Base-by-base conservation (phyloP, 2,113 vertebrate species). In the Odocoileus hemionus region DNA sequence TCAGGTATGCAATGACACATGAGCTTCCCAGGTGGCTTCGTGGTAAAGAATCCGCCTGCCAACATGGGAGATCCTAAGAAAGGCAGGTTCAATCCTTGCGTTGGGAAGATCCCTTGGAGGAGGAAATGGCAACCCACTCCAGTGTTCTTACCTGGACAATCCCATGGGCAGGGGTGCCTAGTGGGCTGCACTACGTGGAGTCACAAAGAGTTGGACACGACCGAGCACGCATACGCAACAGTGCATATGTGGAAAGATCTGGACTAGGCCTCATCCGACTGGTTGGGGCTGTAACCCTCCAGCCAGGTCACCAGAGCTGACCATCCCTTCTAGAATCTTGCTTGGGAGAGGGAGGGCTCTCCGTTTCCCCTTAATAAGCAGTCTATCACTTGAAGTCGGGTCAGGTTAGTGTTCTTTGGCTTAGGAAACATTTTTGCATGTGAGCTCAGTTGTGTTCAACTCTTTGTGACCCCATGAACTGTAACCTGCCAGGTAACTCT, bases 181-280 rank as follows among this genome's bases (percentile, higher is more conserved):
- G 36, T 43, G 36, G 11, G 23, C 70, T 76, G 26, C 23, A 7
- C 5, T 14, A 3, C 3, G 1, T 43, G 70, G 36, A 43, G 12
- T 26, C 70, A 43, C 70, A 43, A 76, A 76, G 21, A 43, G 23
- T 4, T 43, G 70, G 70, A 25, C 9, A 36, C 0, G n/a, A 23
- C 67, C 23, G 67, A 13, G 67, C 67, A 39, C 2, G 6, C 5
- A 26, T 0, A 0, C 39, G 7, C 23, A 4, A 1, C 8, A 0
- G 3, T 1, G 16, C n/a, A 13, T 0, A 39, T 12, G 23, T 58
- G n/a, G 26, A 5, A 4, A 10, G 17, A 30, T 43, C 19, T 70
- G 61, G 14, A 21, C 10, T 19, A 1, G 61, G 19, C 36, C 1
- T 33, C 33, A 2, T 21, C 60, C 54, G 21, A 7, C n/a, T 14